These are phyloP conservation scores for Exocentrus adspersus DNA, from an alignment of 2,888 invertebrate genomes.

Conservation along the genomic window DNA sequence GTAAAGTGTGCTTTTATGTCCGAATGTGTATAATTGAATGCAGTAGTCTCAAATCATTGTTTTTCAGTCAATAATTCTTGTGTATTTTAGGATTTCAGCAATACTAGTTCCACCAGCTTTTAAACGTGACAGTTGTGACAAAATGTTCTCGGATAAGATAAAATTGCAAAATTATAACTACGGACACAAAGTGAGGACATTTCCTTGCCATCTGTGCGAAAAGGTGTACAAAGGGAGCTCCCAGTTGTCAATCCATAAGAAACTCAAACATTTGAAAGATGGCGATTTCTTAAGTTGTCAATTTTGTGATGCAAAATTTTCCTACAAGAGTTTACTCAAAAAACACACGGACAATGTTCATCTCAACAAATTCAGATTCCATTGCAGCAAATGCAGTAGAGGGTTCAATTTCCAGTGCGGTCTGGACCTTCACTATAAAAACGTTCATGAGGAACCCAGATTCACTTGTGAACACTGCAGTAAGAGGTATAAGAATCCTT, in stretches of 20 bases:
- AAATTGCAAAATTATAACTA: slow-evolving; percentile 19
- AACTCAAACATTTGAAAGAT: background rate
- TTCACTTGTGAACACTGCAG: slow-evolving; percentile 32
- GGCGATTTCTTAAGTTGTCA: background rate
- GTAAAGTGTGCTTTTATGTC: no score
- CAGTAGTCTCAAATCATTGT: no score
- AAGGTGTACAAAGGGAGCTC: slow-evolving; percentile 36
- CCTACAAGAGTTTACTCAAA: background rate
- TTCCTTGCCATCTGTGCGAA: slow-evolving; percentile 38
- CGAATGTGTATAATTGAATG: no score
- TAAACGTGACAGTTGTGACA: no score
- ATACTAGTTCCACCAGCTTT: no score
- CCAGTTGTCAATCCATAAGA: no score
- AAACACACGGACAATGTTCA: background rate
- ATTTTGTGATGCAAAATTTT: background rate
- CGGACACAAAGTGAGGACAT: no score
- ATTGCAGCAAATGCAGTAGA: slow-evolving; percentile 9
- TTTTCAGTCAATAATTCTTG: no score
- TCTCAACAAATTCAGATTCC: background rate
- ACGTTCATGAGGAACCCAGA: slow-evolving; percentile 20
- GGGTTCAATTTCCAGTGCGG: slow-evolving; percentile 8
- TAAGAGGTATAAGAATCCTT: slow-evolving; percentile 37
- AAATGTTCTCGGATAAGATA: no score
- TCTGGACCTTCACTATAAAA: slow-evolving; percentile 15
- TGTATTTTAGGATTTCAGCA: no score